A percentile compares a stretch with the other conserved stretches of the same genome.
phyloP scores from a whole-genome alignment of 1,140 invertebrate species.

The Aphaenogaster floridana region DNA sequence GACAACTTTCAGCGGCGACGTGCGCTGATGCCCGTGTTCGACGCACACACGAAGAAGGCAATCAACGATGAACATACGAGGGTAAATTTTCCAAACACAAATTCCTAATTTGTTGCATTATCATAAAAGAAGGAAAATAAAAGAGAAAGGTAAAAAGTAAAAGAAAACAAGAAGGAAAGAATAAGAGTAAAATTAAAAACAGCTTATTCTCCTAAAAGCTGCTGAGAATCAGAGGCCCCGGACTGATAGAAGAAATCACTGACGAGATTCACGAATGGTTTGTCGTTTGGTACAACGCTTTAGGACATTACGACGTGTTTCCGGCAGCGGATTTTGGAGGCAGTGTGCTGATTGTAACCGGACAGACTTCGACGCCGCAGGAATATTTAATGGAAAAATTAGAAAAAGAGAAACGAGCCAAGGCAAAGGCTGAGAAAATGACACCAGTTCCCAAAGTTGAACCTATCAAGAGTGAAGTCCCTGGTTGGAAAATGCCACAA shows the following conservation, averaged over 20 bases:
- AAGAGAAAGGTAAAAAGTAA: neutral
- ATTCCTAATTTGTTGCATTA: constrained; percentile 17
- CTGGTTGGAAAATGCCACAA: constrained; percentile 79
- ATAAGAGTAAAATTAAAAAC: neutral
- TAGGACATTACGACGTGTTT: constrained; percentile 87
- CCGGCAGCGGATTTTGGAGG: constrained; percentile 87
- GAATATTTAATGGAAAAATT: constrained; percentile 84
- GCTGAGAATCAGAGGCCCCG: constrained; percentile 87
- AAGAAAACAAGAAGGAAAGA: neutral
- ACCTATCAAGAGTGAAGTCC: constrained; percentile 38
- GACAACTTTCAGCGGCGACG: constrained; percentile 87
- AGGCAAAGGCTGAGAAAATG: constrained; percentile 16
- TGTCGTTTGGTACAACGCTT: constrained; percentile 87
- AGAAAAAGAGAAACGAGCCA: constrained; percentile 56
- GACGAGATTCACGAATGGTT: constrained; percentile 91
- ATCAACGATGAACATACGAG: constrained; percentile 87
- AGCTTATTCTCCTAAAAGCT: constrained; percentile 68
- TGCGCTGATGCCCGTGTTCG: constrained; percentile 85
- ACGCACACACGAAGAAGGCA: constrained; percentile 86
- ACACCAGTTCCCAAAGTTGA: constrained; percentile 44
- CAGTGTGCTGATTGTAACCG: constrained; percentile 87
- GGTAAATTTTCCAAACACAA: constrained; percentile 77
- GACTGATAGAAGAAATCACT: constrained; percentile 90
- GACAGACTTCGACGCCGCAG: constrained; percentile 86
- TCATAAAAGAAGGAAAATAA: neutral